Conservation (phyloP, 1,140 invertebrate species). For the Lysiphlebus fabarum region DNA sequence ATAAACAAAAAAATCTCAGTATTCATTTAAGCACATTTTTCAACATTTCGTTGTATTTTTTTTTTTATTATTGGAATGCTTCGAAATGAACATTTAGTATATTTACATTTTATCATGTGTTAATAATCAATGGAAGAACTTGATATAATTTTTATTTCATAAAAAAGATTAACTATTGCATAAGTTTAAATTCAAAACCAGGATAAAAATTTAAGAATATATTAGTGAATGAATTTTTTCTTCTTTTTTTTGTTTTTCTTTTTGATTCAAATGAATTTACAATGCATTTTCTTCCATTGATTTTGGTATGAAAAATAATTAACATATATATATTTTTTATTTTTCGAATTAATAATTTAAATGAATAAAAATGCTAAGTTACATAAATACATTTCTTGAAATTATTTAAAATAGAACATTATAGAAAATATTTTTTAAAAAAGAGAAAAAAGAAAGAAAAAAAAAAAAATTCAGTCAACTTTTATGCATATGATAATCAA, state of each 20-base stretch:
- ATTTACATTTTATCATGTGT: slow-evolving; percentile 11
- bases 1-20: too few species aligned
- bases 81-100: slow-evolving; percentile 9
- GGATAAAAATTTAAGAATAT: not conserved
- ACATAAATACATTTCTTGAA: not conserved
- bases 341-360: not conserved
- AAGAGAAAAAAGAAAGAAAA: not conserved
- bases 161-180: not conserved
- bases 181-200: not conserved
- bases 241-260: too few species aligned
- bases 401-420: not conserved
- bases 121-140: slow-evolving; percentile 20
- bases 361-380: slow-evolving; percentile 1
- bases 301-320: not conserved
- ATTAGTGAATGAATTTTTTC: not conserved
- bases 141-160: not conserved
- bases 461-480: not conserved
- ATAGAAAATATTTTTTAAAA: not conserved
- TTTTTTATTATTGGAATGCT: slow-evolving; percentile 11
- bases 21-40: not conserved
- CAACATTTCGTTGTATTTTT: not conserved
- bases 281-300: not conserved
- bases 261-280: not conserved
- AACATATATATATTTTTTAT: not conserved
- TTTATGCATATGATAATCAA: slow-evolving; percentile 11